phyloP scores from a whole-genome alignment of 2,888 invertebrate species.

The Sminthurinus aureus region DNA sequence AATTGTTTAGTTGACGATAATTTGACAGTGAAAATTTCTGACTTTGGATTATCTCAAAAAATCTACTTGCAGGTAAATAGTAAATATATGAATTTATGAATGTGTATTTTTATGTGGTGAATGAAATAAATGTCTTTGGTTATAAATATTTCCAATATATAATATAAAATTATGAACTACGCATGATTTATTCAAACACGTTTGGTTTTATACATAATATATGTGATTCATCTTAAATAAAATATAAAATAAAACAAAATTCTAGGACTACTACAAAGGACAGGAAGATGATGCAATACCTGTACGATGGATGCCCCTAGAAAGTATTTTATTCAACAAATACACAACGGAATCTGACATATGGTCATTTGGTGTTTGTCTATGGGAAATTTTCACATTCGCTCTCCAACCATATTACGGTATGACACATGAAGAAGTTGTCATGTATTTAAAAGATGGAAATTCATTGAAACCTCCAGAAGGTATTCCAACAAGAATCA shows the following conservation, averaged over 20 bases:
- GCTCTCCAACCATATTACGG: slow-evolving; percentile 97
- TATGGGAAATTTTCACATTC: slow-evolving; percentile 97
- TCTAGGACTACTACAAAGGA: slow-evolving; percentile 92
- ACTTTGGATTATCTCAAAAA: slow-evolving; percentile 95
- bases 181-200: no score
- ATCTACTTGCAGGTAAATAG: slow-evolving; percentile 73
- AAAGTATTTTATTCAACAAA: slow-evolving; percentile 95
- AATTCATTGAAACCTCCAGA: slow-evolving; percentile 90
- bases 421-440: slow-evolving; percentile 94
- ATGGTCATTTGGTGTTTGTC: slow-evolving; percentile 95
- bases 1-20: slow-evolving; percentile 94
- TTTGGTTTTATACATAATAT: no score
- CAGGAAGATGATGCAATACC: slow-evolving; percentile 95
- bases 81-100: no score
- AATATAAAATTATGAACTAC: no score
- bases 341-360: slow-evolving; percentile 96
- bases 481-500: slow-evolving; percentile 77
- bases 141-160: no score
- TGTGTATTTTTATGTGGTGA: no score
- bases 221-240: no score
- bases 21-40: slow-evolving; percentile 96
- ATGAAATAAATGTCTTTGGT: no score
- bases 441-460: slow-evolving; percentile 85
- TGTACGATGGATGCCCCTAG: slow-evolving; percentile 97
- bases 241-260: no score